Conservation (phyloP, 2,113 vertebrate genomes). For the Caranx ignobilis region DNA sequence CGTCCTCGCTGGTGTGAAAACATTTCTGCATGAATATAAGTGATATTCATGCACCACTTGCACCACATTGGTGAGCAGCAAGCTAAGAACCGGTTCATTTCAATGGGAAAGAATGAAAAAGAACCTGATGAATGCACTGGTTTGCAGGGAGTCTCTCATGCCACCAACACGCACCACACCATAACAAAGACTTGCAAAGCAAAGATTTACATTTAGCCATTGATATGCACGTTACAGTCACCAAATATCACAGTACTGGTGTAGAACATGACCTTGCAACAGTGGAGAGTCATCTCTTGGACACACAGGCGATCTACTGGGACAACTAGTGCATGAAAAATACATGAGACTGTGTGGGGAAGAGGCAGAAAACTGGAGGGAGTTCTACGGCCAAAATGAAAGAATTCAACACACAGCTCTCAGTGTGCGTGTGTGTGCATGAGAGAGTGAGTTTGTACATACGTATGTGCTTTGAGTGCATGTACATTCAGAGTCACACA, state of each 20-base stretch:
- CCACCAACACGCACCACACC: background rate
- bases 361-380: slow-evolving; percentile 30
- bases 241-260: background rate
- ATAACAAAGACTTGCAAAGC: background rate
- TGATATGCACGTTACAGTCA: background rate
- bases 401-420: slow-evolving; percentile 11
- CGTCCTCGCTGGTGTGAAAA: background rate
- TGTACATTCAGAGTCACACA: slow-evolving; percentile 31
- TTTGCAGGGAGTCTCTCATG: background rate
- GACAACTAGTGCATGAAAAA: slow-evolving; percentile 64
- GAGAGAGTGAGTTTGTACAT: background rate
- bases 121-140: background rate
- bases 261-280: slow-evolving; percentile 54
- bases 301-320: slow-evolving; percentile 35
- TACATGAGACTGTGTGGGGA: slow-evolving; percentile 44
- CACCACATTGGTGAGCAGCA: background rate
- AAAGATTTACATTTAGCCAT: background rate
- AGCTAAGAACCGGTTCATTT: background rate
- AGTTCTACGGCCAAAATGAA: slow-evolving; percentile 40
- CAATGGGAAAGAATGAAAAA: background rate
- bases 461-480: slow-evolving; percentile 7
- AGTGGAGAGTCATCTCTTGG: slow-evolving; percentile 5
- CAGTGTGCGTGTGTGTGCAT: background rate
- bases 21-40: background rate
- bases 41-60: background rate